Percentiles rank a stretch among this genome's conserved stretches.
Evolutionary conservation across 2,113 vertebrate genomes (phyloP).

Genomic region (Laticauda laticaudata): DNA sequence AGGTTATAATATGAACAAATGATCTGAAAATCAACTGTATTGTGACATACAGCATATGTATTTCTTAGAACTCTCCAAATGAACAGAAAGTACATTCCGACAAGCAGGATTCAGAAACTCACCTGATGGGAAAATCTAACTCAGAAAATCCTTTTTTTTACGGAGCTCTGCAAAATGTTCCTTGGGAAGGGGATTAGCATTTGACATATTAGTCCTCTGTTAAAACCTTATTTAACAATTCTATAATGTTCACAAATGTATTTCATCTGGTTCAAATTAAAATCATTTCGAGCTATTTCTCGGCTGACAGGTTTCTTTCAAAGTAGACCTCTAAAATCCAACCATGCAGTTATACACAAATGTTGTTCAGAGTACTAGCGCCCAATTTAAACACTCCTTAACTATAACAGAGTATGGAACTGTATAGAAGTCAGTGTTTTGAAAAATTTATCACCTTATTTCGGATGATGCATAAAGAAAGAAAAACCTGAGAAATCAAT

Average conservation of each 20-base stretch:
- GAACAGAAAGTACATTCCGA: not conserved
- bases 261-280: not conserved
- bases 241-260: slow-evolving; percentile 4
- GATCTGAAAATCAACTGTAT: not conserved
- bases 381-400: not conserved
- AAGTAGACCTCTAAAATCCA: fast-evolving
- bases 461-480: not conserved
- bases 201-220: not conserved
- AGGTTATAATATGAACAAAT: not conserved
- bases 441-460: not conserved
- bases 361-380: too few relatives aligned
- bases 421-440: not conserved
- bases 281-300: not conserved
- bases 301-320: not conserved
- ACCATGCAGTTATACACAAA: not conserved
- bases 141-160: not conserved
- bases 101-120: not conserved
- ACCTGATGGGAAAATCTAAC: not conserved
- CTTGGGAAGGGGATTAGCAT: not conserved
- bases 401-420: not conserved
- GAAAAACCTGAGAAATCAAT: not conserved
- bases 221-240: not conserved
- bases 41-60: too few relatives aligned
- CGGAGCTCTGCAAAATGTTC: not conserved
- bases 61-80: not conserved